Conservation (phyloP, 2,888 invertebrate genomes). For the Eupithecia subumbrata region DNA sequence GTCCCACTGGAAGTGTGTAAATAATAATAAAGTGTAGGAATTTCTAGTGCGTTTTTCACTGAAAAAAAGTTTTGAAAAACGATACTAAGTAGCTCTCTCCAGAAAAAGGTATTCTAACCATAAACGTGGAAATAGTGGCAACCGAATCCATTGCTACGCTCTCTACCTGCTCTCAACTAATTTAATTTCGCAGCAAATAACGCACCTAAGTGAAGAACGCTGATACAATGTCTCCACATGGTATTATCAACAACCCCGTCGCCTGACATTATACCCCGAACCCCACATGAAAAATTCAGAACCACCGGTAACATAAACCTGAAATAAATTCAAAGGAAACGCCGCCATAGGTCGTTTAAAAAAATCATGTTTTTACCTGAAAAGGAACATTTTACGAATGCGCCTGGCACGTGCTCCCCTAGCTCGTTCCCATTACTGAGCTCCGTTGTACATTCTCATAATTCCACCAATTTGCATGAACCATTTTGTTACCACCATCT, state of each 20-base stretch:
- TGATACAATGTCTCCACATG: background rate
- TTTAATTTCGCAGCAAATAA: no score
- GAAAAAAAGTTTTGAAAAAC: no score
- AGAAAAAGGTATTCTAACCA: no score
- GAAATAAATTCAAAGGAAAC: conserved; percentile 17
- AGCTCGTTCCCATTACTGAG: conserved; percentile 24
- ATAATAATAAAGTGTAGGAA: no score
- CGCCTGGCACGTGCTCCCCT: conserved; percentile 19
- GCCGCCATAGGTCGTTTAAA: conserved; percentile 23
- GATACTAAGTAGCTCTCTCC: no score
- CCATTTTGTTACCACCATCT: conserved; percentile 17
- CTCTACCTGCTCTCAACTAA: no score
- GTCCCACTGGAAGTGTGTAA: no score
- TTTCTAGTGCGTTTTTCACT: no score
- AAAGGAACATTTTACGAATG: conserved; percentile 24
- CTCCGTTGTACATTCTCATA: conserved; percentile 16
- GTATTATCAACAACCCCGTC: background rate
- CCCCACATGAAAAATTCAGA: conserved; percentile 2
- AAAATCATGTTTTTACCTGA: conserved; percentile 29
- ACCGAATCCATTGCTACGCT: no score
- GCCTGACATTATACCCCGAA: background rate
- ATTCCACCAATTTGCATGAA: conserved; percentile 12
- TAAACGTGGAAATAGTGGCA: no score
- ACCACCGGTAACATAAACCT: conserved; percentile 7
- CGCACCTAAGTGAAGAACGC: background rate